These are phyloP conservation scores for Sceliomorpha sp. DNA, from an alignment of 2,888 invertebrate genomes.

Conservation along the genomic window DNA sequence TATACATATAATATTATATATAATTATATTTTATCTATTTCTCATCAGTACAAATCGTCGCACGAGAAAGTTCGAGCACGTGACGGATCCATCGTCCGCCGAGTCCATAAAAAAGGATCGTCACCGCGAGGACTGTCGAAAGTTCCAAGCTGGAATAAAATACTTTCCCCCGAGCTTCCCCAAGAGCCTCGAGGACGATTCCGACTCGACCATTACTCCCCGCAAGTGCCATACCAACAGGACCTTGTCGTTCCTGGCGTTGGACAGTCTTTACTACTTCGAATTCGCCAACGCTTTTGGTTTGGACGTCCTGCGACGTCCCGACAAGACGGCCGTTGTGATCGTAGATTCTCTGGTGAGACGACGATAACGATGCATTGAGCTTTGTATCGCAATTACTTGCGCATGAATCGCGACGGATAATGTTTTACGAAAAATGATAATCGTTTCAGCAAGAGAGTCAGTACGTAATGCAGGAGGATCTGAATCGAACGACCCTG, in stretches of 20 bases:
- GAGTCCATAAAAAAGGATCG: slow-evolving; percentile 79
- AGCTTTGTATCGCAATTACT: no score
- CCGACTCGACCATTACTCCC: slow-evolving; percentile 58
- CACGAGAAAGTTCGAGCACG: no score
- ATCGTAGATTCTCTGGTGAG: slow-evolving; percentile 87
- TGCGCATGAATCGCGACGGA: no score
- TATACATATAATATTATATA: no score
- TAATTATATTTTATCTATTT: no score
- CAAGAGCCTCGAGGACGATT: slow-evolving; percentile 52
- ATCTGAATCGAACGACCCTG: slow-evolving; percentile 75
- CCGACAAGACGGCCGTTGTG: slow-evolving; percentile 85
- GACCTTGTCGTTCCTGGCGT: slow-evolving; percentile 84
- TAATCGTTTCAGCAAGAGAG: slow-evolving; percentile 84
- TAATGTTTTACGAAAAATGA: no score
- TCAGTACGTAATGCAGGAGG: slow-evolving; percentile 84
- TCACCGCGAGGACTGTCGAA: slow-evolving; percentile 67
- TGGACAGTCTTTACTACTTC: slow-evolving; percentile 87
- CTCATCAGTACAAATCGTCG: no score
- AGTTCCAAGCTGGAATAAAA: slow-evolving; percentile 70
- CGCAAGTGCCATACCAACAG: slow-evolving; percentile 81
- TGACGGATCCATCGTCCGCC: slow-evolving; percentile 83
- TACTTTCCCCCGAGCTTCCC: slow-evolving; percentile 72
- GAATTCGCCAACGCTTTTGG: slow-evolving; percentile 89
- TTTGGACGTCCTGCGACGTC: slow-evolving; percentile 83
- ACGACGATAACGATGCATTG: no score